These are phyloP conservation scores for Didymodactylos carnosus DNA, from an alignment of 2,888 invertebrate species.

Conservation along the genomic window DNA sequence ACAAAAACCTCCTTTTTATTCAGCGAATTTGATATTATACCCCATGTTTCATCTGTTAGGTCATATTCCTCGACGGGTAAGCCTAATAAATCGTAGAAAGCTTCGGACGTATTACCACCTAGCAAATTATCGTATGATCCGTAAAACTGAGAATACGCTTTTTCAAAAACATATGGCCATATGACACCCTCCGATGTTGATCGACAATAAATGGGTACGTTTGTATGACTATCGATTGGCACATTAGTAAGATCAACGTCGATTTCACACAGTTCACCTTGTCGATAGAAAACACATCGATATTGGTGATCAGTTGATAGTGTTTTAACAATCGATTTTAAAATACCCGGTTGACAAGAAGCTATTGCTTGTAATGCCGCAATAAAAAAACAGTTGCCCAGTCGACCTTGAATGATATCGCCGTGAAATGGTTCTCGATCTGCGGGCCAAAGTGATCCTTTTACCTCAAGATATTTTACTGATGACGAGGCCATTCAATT, in stretches of 20 bases:
- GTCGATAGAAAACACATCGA: neutral
- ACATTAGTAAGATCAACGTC: neutral
- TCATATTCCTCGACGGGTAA: neutral
- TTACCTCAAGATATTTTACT: too few species aligned
- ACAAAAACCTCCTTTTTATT: neutral
- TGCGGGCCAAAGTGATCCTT: too few species aligned
- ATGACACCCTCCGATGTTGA: neutral
- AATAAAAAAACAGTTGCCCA: neutral
- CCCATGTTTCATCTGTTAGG: neutral
- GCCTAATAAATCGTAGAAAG: neutral
- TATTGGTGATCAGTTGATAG: too few species aligned
- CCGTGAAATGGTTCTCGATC: neutral
- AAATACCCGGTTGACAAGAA: neutral
- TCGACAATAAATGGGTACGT: neutral
- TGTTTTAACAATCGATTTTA: neutral
- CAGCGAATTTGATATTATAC: neutral
- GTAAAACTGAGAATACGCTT: neutral
- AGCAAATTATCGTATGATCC: neutral
- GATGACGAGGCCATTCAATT: too few species aligned
- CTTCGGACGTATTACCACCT: neutral
- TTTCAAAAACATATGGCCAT: neutral
- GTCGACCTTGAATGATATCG: neutral
- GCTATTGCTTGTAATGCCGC: neutral
- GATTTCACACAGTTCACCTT: neutral
- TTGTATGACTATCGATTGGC: neutral